Percentiles rank a stretch among this genome's conserved stretches.
Evolutionary conservation across 2,888 invertebrate genomes (phyloP).

Genomic region (Neoscelio sp.): DNA sequence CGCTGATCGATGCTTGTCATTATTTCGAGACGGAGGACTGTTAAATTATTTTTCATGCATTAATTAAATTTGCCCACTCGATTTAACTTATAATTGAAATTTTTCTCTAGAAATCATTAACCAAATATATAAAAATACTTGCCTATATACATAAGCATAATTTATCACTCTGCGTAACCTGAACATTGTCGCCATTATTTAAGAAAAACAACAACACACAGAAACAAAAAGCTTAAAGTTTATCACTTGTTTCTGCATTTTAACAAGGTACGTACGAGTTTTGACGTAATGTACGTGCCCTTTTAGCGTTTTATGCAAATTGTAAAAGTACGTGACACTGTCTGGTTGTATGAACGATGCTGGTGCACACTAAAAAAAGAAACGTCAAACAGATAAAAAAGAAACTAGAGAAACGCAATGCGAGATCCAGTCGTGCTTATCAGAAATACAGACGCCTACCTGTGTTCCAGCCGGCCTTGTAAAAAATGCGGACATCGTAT

Average conservation of each 20-base stretch:
- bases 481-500: slow-evolving; percentile 74
- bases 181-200: background rate
- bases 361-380: slow-evolving; percentile 30
- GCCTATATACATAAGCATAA: background rate
- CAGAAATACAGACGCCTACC: slow-evolving; percentile 56
- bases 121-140: background rate
- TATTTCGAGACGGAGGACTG: slow-evolving; percentile 2
- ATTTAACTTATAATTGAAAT: no score
- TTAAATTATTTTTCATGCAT: slow-evolving; percentile 2
- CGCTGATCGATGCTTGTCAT: slow-evolving; percentile 34
- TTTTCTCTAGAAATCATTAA: no score
- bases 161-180: background rate
- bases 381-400: slow-evolving; percentile 30
- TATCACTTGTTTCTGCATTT: slow-evolving; percentile 22
- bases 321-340: slow-evolving; percentile 36
- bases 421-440: slow-evolving; percentile 57
- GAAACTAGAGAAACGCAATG: slow-evolving; percentile 10
- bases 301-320: slow-evolving; percentile 60
- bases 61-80: background rate
- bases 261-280: slow-evolving; percentile 11
- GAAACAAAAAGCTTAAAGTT: slow-evolving; percentile 15
- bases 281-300: slow-evolving; percentile 38
- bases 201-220: background rate
- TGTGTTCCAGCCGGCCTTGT: slow-evolving; percentile 75
- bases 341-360: slow-evolving; percentile 26